These are phyloP conservation scores for Epinephelus coioides DNA, from an alignment of 2,797 vertebrate genomes.

Conservation along the genomic window DNA sequence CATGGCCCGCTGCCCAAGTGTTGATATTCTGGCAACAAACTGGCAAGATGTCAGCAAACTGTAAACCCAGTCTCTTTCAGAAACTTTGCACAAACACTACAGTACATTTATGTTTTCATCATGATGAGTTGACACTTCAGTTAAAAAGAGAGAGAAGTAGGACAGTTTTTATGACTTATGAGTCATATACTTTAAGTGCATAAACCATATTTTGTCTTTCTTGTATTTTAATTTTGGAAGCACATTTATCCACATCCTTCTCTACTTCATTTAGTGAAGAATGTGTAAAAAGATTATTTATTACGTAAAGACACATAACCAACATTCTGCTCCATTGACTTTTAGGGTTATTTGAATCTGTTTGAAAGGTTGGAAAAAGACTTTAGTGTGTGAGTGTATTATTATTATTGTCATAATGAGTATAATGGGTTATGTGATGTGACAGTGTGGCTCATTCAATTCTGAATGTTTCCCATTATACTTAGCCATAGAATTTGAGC, in stretches of 20 bases:
- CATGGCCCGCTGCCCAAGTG: neutral
- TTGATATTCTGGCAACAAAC: constrained; percentile 1
- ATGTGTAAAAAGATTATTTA: neutral
- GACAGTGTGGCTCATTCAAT: neutral
- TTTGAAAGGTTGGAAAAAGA: neutral
- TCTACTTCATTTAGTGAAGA: neutral
- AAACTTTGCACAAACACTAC: neutral
- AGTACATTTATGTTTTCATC: neutral
- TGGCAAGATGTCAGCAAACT: constrained; percentile 6
- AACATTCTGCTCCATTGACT: constrained; percentile 1
- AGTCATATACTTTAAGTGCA: no score
- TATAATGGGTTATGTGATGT: constrained; percentile 6
- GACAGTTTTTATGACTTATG: neutral
- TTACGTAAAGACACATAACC: no score
- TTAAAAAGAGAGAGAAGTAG: neutral
- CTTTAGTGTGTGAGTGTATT: neutral
- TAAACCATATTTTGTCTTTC: no score
- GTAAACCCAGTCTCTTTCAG: constrained; percentile 2
- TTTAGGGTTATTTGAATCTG: neutral
- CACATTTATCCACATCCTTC: neutral
- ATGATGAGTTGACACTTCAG: neutral
- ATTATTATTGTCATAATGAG: neutral
- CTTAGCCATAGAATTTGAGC: neutral
- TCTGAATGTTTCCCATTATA: neutral
- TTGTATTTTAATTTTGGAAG: neutral